These are phyloP conservation scores for Apocheima hispidaria DNA, from an alignment of 2,888 invertebrate genomes.

Conservation along the genomic window DNA sequence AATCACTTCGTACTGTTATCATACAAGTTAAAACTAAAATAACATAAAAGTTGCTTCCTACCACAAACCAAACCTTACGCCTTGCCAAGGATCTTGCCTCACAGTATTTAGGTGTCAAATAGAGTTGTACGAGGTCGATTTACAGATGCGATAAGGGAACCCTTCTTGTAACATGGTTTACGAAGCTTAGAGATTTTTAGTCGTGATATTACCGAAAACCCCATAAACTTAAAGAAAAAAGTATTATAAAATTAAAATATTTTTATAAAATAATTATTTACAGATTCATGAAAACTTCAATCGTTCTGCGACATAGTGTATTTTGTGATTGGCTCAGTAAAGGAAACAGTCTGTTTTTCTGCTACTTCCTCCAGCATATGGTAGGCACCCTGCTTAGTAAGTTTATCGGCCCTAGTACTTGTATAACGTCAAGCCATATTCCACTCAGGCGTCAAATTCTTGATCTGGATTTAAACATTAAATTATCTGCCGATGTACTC, in stretches of 20 bases:
- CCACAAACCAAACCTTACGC: constrained; percentile 33
- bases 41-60: constrained; percentile 14
- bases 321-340: no score
- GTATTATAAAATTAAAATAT: no score
- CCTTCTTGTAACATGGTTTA: constrained; percentile 50
- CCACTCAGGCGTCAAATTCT: no score
- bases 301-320: no score
- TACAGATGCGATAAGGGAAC: constrained; percentile 63
- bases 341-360: no score
- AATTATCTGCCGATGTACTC: no score
- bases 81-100: constrained; percentile 65
- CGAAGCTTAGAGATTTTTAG: constrained; percentile 52
- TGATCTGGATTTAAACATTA: no score
- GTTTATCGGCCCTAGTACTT: no score
- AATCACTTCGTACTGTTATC: neutral
- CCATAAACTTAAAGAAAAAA: no score
- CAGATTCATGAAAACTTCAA: neutral
- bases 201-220: neutral
- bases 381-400: no score
- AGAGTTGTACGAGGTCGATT: constrained; percentile 71
- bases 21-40: constrained; percentile 13
- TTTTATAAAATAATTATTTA: neutral
- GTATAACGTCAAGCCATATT: no score
- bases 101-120: constrained; percentile 76
- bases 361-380: no score